phyloP scores from a whole-genome alignment of 2,888 invertebrate genomes.

The Syritta pipiens region DNA sequence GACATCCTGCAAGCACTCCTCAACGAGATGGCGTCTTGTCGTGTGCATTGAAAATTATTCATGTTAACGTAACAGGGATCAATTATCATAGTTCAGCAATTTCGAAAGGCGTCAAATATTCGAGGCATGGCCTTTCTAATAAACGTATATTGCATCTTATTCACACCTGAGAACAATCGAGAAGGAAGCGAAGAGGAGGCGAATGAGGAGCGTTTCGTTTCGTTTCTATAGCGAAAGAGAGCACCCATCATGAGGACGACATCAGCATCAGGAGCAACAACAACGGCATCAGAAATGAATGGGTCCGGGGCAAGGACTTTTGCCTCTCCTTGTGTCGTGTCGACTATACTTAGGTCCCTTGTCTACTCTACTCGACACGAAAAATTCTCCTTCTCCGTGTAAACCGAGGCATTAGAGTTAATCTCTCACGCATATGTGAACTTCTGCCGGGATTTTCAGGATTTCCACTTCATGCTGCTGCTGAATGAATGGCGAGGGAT shows the following conservation, averaged over 20 bases:
- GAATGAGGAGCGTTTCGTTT: too few relatives aligned
- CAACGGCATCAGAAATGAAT: slow-evolving; percentile 38
- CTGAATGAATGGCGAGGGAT: slow-evolving; percentile 47
- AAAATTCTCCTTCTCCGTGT: slow-evolving; percentile 22
- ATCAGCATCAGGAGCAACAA: slow-evolving; percentile 49
- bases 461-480: slow-evolving; percentile 67
- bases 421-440: slow-evolving; percentile 69
- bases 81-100: slow-evolving; percentile 79
- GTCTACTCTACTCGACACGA: slow-evolving; percentile 35
- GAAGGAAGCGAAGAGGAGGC: too few relatives aligned
- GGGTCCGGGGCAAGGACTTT: slow-evolving; percentile 68
- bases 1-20: slow-evolving; percentile 42
- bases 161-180: slow-evolving; percentile 78
- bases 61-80: slow-evolving; percentile 79
- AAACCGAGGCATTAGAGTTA: slow-evolving; percentile 61
- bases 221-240: slow-evolving; percentile 55
- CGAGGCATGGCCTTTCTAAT: slow-evolving; percentile 73
- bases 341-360: slow-evolving; percentile 12
- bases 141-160: slow-evolving; percentile 77
- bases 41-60: slow-evolving; percentile 78
- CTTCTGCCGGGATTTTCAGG: slow-evolving; percentile 68
- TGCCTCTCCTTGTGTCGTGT: slow-evolving; percentile 32
- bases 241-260: too few relatives aligned
- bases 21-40: slow-evolving; percentile 51
- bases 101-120: slow-evolving; percentile 74